Base-by-base conservation (phyloP, 2,113 vertebrate species). In the Dissostichus mawsoni region DNA sequence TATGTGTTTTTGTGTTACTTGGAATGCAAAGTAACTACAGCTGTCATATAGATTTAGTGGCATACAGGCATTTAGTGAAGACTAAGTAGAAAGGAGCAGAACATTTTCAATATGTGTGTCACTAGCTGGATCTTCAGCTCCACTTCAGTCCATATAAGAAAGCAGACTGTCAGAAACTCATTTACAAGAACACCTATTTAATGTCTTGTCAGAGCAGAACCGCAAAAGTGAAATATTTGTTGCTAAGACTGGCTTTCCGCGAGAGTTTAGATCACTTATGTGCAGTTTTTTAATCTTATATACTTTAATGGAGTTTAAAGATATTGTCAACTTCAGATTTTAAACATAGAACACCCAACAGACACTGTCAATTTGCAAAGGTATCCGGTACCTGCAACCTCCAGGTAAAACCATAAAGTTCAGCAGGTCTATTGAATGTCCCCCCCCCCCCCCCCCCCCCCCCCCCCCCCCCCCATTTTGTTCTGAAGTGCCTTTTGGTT, bases 401-500 rank as follows among this genome's bases (percentile, higher is more conserved):
- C 18, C 74, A 59, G 55, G 45, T 44, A 2, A 13, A 16, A 17
- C 50, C 11, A 17, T 16, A 25, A 12, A 17, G 51, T 57, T 65
- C 44, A 53, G 25, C 50, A 68, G 4, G 12, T n/a, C 48, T 29
- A 29, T 29, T 29, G 29, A 29, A 29, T 0, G 3, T 29, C 29
- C 29, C 3, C 29, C 25, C 25, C 25, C 25, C 25, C 55, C 53
- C 33, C n/a, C 73, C 58, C 29, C 29, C 3, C 29, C 25, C 29
- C 29, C 3, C 29, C 25, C 25, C 25, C 25, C 25, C 55, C 53
- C 33, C n/a, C 73, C 58, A 7, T 20, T 55, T 64, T n/a, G 20
- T 59, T 57, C 67, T 44, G 70, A 59, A 72, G 18, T 29, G 76
- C 59, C 65, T 12, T 11, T 8, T 67, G 56, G 20, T 36, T 23